Conservation (phyloP, 2,113 vertebrate genomes). For the Corythoichthys haematopterus region DNA sequence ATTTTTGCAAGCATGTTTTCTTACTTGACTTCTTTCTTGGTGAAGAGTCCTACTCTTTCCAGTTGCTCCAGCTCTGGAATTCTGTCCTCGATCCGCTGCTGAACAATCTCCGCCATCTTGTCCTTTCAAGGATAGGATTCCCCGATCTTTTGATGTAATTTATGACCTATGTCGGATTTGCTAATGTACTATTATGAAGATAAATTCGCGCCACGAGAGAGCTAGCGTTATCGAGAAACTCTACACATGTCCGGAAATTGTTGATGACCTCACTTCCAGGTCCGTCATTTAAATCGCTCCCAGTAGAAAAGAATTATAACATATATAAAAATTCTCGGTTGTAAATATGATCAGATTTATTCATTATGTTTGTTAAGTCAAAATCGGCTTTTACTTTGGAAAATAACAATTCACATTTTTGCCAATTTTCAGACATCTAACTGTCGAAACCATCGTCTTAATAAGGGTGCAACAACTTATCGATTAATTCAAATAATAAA, state of each 20-base stretch:
- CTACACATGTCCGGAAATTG: slow-evolving; percentile 66
- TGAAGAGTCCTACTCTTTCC: slow-evolving; percentile 88
- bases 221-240: fast-evolving
- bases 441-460: too few relatives aligned
- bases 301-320: slow-evolving; percentile 27
- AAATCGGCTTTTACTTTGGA: too few relatives aligned
- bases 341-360: too few relatives aligned
- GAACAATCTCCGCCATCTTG: slow-evolving; percentile 84
- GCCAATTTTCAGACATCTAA: too few relatives aligned
- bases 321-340: background rate
- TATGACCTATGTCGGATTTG: background rate
- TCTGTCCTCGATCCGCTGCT: slow-evolving; percentile 85
- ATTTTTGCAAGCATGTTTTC: slow-evolving; percentile 5
- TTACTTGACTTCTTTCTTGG: slow-evolving; percentile 82
- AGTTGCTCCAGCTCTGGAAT: slow-evolving; percentile 87
- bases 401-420: too few relatives aligned
- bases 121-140: background rate
- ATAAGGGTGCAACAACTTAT: too few relatives aligned
- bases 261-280: slow-evolving; percentile 51
- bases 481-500: too few relatives aligned
- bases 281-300: slow-evolving; percentile 43
- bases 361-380: too few relatives aligned
- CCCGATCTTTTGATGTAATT: background rate
- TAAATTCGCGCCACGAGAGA: background rate
- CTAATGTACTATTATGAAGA: fast-evolving